Percentiles rank a stretch among this genome's conserved stretches.
phyloP scores from a whole-genome alignment of 2,113 vertebrate genomes.

The Merops nubicus region DNA sequence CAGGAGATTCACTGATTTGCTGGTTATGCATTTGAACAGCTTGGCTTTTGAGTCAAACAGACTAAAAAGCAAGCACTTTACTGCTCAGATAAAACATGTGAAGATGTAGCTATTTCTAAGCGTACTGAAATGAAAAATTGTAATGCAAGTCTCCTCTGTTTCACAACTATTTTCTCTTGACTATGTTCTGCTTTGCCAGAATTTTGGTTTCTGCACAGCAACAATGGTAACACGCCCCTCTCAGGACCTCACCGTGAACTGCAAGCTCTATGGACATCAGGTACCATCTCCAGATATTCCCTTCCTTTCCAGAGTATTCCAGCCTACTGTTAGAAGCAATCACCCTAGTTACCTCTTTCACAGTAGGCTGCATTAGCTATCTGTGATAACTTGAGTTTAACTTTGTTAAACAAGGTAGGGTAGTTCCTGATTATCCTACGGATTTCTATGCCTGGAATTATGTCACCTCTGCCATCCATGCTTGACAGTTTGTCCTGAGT shows the following conservation, averaged over 20 bases:
- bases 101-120: not conserved
- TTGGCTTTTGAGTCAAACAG: not conserved
- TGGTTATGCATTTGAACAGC: not conserved
- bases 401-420: not conserved
- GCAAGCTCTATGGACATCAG: slow-evolving; percentile 66
- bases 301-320: not conserved
- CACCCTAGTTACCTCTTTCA: not conserved
- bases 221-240: not conserved
- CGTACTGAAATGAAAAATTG: not conserved
- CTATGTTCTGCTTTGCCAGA: slow-evolving; percentile 54
- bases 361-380: not conserved
- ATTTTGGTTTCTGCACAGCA: slow-evolving; percentile 76
- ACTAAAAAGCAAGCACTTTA: not conserved
- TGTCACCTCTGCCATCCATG: not conserved
- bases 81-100: not conserved
- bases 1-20: not conserved
- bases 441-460: not conserved
- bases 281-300: slow-evolving; percentile 36
- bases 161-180: not conserved
- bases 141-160: not conserved
- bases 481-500: not conserved
- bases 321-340: not conserved
- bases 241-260: slow-evolving; percentile 36
- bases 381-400: not conserved
- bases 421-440: not conserved